Evolutionary conservation across 2,797 vertebrate species (phyloP), one percentile per base, ranked within the genome.

Genomic region (Loris lydekkerianus): DNA sequence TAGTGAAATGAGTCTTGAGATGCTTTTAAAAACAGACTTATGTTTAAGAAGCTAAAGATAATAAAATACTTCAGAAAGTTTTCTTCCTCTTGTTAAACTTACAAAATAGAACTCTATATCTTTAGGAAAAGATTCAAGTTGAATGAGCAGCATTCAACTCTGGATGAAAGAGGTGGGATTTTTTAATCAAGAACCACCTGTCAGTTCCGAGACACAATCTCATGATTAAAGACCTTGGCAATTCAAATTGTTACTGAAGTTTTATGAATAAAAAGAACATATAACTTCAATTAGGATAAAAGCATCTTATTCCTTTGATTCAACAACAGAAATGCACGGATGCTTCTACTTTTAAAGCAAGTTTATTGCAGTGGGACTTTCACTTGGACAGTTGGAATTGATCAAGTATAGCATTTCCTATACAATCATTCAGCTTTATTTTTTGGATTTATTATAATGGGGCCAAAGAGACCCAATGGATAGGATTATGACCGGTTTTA

Each of bases 281-380:
- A 27, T 97, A 83, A 84, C 70, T 95, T 96, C 86, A 75, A 23
- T 90, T 87, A 84, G 87, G 90, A 46, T 61, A 87, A 96, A 89
- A 77, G 1, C 56, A 77, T 17, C 23, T 78, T 7, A 43, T 89
- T 94, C n/a, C 11, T 86, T 89, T 75, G 25, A 86, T 86, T 88
- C 27, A 80, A 40, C 29, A 73, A 53, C 60, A 87, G 37, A 56
- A 72, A 37, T 69, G 56, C 9, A 31, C 89, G 63, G 63, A 43
- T 89, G n/a, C 10, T 82, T 95, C 65, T 88, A 25, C 58, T 27
- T 93, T 96, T 87, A 84, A 78, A 75, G 60, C 60, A 77, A 60
- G 20, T 81, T 87, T 69, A 76, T 94, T 86, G 72, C 49, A 69
- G 20, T 85, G 67, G 40, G 65, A 17, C 9, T 77, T 60, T 92